Evolutionary conservation across 1,140 invertebrate species (phyloP).

Genomic region (Drosophila sulfurigaster): DNA sequence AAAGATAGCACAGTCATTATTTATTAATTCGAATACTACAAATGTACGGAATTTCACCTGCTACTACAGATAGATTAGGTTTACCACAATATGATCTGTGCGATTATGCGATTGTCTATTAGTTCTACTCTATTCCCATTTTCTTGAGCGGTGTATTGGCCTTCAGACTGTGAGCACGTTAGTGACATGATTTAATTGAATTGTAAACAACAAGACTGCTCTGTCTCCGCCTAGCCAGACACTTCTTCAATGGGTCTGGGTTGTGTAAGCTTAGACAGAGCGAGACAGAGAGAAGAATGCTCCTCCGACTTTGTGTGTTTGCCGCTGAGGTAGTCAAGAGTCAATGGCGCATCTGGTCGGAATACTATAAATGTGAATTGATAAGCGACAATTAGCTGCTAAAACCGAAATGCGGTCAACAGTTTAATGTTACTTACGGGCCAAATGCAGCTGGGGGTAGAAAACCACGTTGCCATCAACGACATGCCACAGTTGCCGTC

Average conservation of each 20-base stretch:
- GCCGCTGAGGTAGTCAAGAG: constrained; percentile 22
- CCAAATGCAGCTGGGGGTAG: constrained; percentile 53
- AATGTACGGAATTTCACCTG: neutral
- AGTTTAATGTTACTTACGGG: constrained; percentile 71
- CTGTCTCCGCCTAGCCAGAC: constrained; percentile 47
- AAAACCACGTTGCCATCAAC: constrained; percentile 55
- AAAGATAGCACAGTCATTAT: too few species aligned
- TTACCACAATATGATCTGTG: neutral
- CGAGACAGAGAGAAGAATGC: neutral
- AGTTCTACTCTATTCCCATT: constrained; percentile 19
- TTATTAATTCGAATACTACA: too few species aligned
- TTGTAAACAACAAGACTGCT: constrained; percentile 26
- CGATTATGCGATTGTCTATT: neutral
- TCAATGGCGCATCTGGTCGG: constrained; percentile 26
- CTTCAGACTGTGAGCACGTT: constrained; percentile 53
- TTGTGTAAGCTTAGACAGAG: neutral
- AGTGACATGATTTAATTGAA: constrained; percentile 51
- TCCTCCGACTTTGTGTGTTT: neutral
- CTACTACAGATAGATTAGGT: neutral
- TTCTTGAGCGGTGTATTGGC: constrained; percentile 66
- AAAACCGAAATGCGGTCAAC: constrained; percentile 69
- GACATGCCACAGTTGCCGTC: constrained; percentile 58
- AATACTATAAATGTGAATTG: constrained; percentile 48
- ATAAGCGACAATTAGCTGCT: constrained; percentile 73
- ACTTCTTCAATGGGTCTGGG: constrained; percentile 1